Conservation (phyloP, 2,888 invertebrate species). For the Dynastes grantii region DNA sequence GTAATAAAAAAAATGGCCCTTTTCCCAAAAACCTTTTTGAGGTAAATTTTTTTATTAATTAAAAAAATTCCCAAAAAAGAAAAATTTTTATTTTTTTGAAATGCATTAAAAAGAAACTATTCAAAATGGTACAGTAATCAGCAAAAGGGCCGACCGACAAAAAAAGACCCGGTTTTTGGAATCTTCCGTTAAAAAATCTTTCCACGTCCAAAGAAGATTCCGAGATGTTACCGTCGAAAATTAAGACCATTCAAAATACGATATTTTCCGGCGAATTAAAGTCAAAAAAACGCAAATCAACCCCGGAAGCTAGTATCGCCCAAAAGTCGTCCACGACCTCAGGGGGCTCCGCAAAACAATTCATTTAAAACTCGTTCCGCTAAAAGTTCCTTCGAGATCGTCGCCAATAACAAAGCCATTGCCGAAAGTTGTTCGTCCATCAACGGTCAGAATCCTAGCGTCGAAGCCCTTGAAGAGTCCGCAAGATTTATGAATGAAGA, state of each 20-base stretch:
- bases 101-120: neutral
- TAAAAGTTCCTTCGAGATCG: constrained; percentile 50
- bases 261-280: constrained; percentile 55
- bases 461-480: constrained; percentile 54
- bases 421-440: constrained; percentile 45
- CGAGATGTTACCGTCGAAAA: constrained; percentile 56
- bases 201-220: constrained; percentile 50
- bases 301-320: constrained; percentile 62
- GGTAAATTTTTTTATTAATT: constrained; percentile 1
- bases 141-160: neutral
- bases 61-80: neutral
- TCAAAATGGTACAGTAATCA: constrained; percentile 2
- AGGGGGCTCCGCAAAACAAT: constrained; percentile 58
- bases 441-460: constrained; percentile 48
- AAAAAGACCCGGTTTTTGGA: too few species aligned
- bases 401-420: constrained; percentile 38
- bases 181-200: constrained; percentile 62
- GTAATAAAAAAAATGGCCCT: too few species aligned
- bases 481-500: constrained; percentile 55
- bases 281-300: constrained; percentile 64
- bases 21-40: too few species aligned
- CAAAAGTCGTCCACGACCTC: constrained; percentile 56
- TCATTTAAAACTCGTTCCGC: constrained; percentile 60
- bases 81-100: neutral
- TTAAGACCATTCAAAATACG: constrained; percentile 61